A percentile compares a stretch with the other conserved stretches of the same genome.
Evolutionary conservation across 1,140 invertebrate species (phyloP).

Genomic region (Drosophila arawakana): DNA sequence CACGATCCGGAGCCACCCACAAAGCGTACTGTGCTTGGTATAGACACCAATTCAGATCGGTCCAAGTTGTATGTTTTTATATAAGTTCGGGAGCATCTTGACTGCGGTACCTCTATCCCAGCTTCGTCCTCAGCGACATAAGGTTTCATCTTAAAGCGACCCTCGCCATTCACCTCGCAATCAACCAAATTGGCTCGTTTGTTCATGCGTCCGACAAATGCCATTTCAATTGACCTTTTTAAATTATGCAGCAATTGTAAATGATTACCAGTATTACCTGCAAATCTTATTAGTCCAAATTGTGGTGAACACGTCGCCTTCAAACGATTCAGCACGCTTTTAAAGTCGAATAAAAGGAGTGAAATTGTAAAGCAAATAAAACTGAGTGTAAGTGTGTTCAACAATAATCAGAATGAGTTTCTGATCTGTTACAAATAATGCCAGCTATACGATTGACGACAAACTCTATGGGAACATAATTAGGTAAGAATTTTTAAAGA

Average conservation of each 20-base stretch:
- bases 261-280: constrained; percentile 1
- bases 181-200: constrained; percentile 30
- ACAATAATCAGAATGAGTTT: constrained; percentile 42
- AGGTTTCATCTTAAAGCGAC: not conserved
- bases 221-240: constrained; percentile 38
- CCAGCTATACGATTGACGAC: not conserved
- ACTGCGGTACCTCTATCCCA: not conserved
- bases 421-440: not conserved
- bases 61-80: constrained; percentile 47
- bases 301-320: constrained; percentile 7
- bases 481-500: no score
- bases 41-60: constrained; percentile 6
- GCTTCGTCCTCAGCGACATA: not conserved
- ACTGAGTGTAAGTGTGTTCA: constrained; percentile 35
- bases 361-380: constrained; percentile 42
- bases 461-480: not conserved
- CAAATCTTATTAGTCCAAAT: constrained; percentile 7
- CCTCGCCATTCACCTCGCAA: constrained; percentile 34
- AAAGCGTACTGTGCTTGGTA: constrained; percentile 49
- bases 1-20: constrained; percentile 59
- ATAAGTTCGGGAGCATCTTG: constrained; percentile 56
- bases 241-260: not conserved
- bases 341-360: constrained; percentile 28
- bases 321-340: constrained; percentile 1
- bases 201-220: constrained; percentile 60